Conservation (phyloP, 2,888 invertebrate species). For the Drosophila lutescens region DNA sequence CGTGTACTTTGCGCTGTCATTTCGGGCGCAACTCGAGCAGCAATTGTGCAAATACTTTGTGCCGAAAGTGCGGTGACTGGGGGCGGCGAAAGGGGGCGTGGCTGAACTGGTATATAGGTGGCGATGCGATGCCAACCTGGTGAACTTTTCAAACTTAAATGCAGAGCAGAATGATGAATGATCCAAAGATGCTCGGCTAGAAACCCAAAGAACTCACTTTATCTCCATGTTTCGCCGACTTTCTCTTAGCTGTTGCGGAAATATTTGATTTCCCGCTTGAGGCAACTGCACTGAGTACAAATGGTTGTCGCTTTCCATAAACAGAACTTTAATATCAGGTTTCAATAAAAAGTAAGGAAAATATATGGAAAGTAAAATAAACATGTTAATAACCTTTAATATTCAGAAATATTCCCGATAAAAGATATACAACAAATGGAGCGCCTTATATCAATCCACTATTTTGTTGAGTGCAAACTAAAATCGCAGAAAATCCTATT, state of each 20-base stretch:
- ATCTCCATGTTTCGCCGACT: conserved; percentile 19
- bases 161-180: conserved; percentile 78
- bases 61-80: conserved; percentile 37
- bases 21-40: conserved; percentile 74
- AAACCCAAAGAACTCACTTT: conserved; percentile 29
- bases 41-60: conserved; percentile 80
- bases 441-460: too few species aligned
- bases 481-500: conserved; percentile 1
- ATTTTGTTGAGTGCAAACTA: not conserved
- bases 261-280: conserved; percentile 57
- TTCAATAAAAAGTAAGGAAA: too few species aligned
- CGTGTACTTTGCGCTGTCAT: conserved; percentile 79
- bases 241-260: conserved; percentile 22
- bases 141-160: conserved; percentile 65
- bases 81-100: conserved; percentile 5
- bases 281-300: not conserved
- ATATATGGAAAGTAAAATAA: too few species aligned
- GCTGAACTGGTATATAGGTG: conserved; percentile 3
- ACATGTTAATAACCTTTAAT: too few species aligned
- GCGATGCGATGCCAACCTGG: conserved; percentile 20
- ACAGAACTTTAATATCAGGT: not conserved
- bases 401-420: too few species aligned
- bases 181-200: conserved; percentile 45
- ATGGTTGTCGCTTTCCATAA: not conserved
- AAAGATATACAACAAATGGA: too few species aligned